A percentile compares a stretch with the other conserved stretches of the same genome.
phyloP scores from a whole-genome alignment of 2,113 vertebrate genomes.

The Pachyramphus minor region DNA sequence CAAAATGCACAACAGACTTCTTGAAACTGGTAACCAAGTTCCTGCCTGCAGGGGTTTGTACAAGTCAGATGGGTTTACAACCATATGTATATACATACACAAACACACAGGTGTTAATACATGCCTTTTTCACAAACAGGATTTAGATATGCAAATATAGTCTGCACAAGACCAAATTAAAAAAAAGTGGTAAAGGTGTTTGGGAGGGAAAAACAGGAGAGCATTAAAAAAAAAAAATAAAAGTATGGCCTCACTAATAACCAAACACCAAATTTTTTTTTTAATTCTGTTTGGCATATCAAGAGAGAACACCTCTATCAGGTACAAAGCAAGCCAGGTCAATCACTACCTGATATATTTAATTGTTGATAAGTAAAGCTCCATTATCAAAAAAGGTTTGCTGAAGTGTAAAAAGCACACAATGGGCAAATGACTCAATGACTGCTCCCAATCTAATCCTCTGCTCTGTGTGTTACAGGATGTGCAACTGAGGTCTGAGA shows the following conservation, averaged over 20 bases:
- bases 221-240: neutral
- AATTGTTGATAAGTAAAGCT: neutral
- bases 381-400: neutral
- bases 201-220: neutral
- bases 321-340: neutral
- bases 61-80: neutral
- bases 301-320: neutral
- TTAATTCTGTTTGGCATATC: neutral
- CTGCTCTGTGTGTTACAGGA: neutral
- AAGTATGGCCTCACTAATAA: neutral
- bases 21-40: neutral
- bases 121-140: neutral
- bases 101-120: neutral
- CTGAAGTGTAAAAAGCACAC: neutral
- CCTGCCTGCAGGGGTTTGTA: neutral
- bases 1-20: neutral
- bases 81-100: accelerated
- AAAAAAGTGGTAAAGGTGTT: neutral
- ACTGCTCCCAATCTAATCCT: neutral
- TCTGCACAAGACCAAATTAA: neutral
- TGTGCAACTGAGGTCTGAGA: neutral
- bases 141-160: neutral
- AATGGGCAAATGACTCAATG: neutral
- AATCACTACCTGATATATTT: neutral
- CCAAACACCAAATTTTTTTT: neutral